Conservation (phyloP, 2,797 vertebrate genomes). For the Bryconaethiops microstoma region DNA sequence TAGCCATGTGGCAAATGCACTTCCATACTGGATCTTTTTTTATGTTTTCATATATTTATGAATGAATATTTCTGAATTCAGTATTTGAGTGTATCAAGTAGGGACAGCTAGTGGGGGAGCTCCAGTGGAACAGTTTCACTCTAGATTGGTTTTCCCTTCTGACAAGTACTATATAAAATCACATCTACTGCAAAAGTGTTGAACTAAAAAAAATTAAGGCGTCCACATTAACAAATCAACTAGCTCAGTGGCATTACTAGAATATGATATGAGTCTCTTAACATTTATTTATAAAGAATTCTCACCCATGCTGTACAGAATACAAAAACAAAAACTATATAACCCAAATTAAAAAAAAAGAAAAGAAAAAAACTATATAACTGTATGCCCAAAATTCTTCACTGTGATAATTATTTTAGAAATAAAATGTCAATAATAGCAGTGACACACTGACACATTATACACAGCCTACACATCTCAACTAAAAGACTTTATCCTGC, state of each 20-base stretch:
- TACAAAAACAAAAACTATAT: constrained; percentile 67
- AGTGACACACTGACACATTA: constrained; percentile 66
- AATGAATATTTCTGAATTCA: background rate
- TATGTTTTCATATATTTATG: background rate
- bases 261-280: constrained; percentile 65
- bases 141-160: background rate
- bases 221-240: constrained; percentile 54
- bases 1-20: background rate
- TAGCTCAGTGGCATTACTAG: constrained; percentile 51
- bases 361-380: constrained; percentile 43
- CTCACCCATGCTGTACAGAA: constrained; percentile 74
- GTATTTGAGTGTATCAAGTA: background rate
- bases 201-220: constrained; percentile 4
- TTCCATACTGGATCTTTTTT: background rate
- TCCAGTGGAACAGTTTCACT: background rate
- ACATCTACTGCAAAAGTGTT: background rate
- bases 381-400: constrained; percentile 51
- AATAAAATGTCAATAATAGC: constrained; percentile 57
- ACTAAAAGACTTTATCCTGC: constrained; percentile 67
- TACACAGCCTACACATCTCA: constrained; percentile 55
- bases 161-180: constrained; percentile 5
- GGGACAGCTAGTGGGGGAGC: background rate
- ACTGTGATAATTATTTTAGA: constrained; percentile 40
- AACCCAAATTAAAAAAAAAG: constrained; percentile 57
- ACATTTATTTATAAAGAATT: constrained; percentile 73